Evolutionary conservation across 2,888 invertebrate genomes (phyloP), one percentile per base, ranked within the genome.

Genomic region (Andrena fulva): DNA sequence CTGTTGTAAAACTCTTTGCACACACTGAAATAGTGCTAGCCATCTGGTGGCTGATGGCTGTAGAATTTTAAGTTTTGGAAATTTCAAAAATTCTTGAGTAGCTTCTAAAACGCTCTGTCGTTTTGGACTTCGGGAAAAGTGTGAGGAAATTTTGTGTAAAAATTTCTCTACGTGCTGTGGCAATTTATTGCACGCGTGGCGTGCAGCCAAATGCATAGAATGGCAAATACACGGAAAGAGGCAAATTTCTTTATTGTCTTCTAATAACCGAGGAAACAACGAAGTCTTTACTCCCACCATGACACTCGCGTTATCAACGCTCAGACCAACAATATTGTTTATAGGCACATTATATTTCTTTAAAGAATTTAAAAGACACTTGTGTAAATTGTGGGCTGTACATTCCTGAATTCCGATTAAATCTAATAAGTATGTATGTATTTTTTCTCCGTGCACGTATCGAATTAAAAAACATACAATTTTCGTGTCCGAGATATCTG

Each of bases 361-460:
- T 50, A 42, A 54, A 1, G 16, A 33, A 48, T 48, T 42, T 27
- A 48, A 7, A 12, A 71, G 33, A 33, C 62, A 62, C n/a, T 31
- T 12, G n/a, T 62, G 62, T 33, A 72, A 16, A 29, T 62, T n/a
- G 12, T 72, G 20, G 10, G 62, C 29, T 16, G 8, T 72, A 4
- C 16, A 4, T 8, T 63, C 33, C 1, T 62, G n/a, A 1, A 52
- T 31, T 5, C 3, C 6, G 10, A 67, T 1, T 0, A 20, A 4
- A 7, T 31, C 31, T 8, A 52, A 31, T 50, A 67, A 67, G 8
- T 20, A 52, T 10, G 7, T 67, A n/a, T 52, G 67, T 10, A 48
- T 24, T 27, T 48, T n/a, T 16, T 20, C 42, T 24, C 31, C 48
- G 31, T 72, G 29, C n/a, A 72, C 0, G 6, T 29, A 72, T 50